Evolutionary conservation across 2,113 vertebrate genomes (phyloP).

Genomic region (Salvelinus namaycush): DNA sequence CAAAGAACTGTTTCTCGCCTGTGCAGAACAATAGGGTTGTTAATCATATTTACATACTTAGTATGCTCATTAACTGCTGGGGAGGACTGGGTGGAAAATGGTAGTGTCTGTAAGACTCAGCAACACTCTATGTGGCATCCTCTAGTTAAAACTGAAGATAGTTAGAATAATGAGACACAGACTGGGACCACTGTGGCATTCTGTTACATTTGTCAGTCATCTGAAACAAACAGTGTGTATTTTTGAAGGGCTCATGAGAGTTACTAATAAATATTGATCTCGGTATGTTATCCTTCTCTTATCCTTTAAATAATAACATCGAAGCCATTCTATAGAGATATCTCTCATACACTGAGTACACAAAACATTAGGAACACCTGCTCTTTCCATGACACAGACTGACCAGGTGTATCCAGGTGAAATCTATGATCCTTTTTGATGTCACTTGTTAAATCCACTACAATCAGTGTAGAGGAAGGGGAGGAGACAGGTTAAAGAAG

Average conservation of each 20-base stretch:
- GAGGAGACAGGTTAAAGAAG: no score
- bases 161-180: not conserved
- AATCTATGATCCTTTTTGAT: no score
- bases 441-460: no score
- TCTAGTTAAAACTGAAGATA: not conserved
- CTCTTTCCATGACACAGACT: no score
- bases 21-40: conserved; percentile 32
- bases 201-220: not conserved
- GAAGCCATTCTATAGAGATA: not conserved
- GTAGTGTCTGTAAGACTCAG: not conserved
- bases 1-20: conserved; percentile 17
- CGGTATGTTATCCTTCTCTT: not conserved
- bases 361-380: no score
- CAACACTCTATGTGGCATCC: not conserved
- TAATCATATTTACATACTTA: conserved; percentile 44
- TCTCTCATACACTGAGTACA: not conserved
- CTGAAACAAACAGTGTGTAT: not conserved
- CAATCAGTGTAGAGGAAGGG: no score
- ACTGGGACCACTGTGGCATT: not conserved
- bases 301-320: not conserved
- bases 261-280: not conserved
- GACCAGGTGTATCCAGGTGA: no score
- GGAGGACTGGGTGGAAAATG: conserved; percentile 2
- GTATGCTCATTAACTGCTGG: conserved; percentile 27
- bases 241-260: not conserved